Percentiles rank a stretch among this genome's conserved stretches.
Evolutionary conservation across 2,113 vertebrate genomes (phyloP).

Genomic region (Gobio gobio): DNA sequence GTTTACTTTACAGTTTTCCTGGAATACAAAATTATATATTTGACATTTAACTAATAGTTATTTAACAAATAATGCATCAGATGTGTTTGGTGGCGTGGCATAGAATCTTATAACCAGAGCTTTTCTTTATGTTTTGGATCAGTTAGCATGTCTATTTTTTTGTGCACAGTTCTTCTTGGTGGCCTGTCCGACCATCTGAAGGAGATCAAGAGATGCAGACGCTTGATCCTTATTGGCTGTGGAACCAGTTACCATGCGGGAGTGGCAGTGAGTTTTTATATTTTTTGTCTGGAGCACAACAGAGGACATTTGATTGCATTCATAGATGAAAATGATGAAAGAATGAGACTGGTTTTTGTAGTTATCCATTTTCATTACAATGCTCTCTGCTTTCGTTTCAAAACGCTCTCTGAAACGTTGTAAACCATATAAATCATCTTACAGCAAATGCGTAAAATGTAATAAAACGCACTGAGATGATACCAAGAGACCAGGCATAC

Average conservation of each 20-base stretch:
- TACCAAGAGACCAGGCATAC: too few species aligned
- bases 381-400: neutral
- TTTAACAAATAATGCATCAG: too few species aligned
- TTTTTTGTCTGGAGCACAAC: neutral
- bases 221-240: conserved; percentile 93
- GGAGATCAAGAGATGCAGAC: conserved; percentile 91
- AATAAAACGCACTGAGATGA: too few species aligned
- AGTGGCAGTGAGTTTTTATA: conserved; percentile 83
- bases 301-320: neutral
- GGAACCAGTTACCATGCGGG: conserved; percentile 95
- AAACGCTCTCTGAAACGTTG: too few species aligned
- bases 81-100: too few species aligned
- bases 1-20: neutral
- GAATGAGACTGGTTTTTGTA: neutral
- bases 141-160: conserved; percentile 10
- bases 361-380: neutral
- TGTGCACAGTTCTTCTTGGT: conserved; percentile 84
- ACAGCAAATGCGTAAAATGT: too few species aligned
- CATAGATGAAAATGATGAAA: neutral
- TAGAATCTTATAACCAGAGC: neutral
- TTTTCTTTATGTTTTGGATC: neutral
- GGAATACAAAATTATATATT: too few species aligned
- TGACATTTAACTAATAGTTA: too few species aligned
- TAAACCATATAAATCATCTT: too few species aligned
- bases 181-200: conserved; percentile 94